Evolutionary conservation across 2,888 invertebrate genomes (phyloP), one percentile per base, ranked within the genome.

Genomic region (Sepiola atlantica): DNA sequence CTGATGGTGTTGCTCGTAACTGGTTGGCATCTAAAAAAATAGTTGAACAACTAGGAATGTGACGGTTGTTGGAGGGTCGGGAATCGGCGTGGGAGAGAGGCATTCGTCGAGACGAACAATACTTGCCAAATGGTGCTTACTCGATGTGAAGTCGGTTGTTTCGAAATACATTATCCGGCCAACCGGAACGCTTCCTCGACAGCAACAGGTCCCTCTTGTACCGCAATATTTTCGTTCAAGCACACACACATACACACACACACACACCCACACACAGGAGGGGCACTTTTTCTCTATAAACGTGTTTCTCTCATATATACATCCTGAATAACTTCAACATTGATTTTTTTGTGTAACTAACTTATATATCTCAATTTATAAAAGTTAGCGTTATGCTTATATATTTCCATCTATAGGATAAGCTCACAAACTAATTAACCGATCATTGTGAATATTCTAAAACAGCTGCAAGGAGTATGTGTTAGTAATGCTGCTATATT

Each of bases 91-190:
- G 16, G 32, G 77, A 3, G 4, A 16, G 77, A 45, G 45, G 45
- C 45, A 45, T 45, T 77, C n/a, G 77, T 16, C 14, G 77, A 77
- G 77, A 77, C 77, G 77, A n/a, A 77, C n/a, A 18, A 77, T n/a
- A n/a, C 77, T 77, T 77, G 77, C n/a, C 77, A 77, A 77, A n/a
- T 77, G n/a, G 77, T 77, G 77, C n/a, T 77, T 77, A 77, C 77
- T 18, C n/a, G 77, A 77, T 77, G n/a, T 77, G n/a, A 77, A n/a
- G 14, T 77, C n/a, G n/a, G 77, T 77, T 77, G 77, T 77, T 77
- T 77, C 77, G 14, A 77, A n/a, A 77, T 77, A 77, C 77, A 77
- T n/a, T 77, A n/a, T 12, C 16, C n/a, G 16, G n/a, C 77, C 77
- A 77, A 77, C 77, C 77, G 77, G 77, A 77, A 77, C 77, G 14